A percentile compares a stretch with the other conserved stretches of the same genome.
Conservation (phyloP, 2,888 invertebrate genomes). For the Hyles lineata region DNA sequence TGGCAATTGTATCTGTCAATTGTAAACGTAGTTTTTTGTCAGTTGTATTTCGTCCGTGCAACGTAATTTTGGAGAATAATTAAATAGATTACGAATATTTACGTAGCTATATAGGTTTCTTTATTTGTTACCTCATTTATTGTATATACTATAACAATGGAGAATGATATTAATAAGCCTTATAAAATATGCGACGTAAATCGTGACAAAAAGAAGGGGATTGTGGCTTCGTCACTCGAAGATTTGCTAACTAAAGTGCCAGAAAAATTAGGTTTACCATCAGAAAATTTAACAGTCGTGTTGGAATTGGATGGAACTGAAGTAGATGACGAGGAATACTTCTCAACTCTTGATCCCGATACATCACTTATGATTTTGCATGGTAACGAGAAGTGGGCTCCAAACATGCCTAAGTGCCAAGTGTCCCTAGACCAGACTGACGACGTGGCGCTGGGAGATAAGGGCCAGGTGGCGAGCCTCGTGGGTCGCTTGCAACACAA, state of each 20-base stretch:
- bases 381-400: slow-evolving; percentile 91
- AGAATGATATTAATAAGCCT: slow-evolving; percentile 86
- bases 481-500: slow-evolving; percentile 92
- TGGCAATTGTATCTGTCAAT: slow-evolving; percentile 28
- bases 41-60: slow-evolving; percentile 17
- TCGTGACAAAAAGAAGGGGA: slow-evolving; percentile 92
- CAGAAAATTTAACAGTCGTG: slow-evolving; percentile 90
- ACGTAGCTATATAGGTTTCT: neutral
- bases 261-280: slow-evolving; percentile 88
- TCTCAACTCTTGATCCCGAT: slow-evolving; percentile 94
- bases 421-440: slow-evolving; percentile 86
- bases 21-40: slow-evolving; percentile 21
- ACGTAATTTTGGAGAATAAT: neutral
- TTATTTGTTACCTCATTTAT: neutral
- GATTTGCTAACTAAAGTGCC: slow-evolving; percentile 91
- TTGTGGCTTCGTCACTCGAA: slow-evolving; percentile 91
- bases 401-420: slow-evolving; percentile 86
- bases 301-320: slow-evolving; percentile 97
- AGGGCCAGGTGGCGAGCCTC: slow-evolving; percentile 88
- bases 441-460: slow-evolving; percentile 79
- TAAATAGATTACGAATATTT: neutral
- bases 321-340: slow-evolving; percentile 98
- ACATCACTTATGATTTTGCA: slow-evolving; percentile 93
- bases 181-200: slow-evolving; percentile 92
- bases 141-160: slow-evolving; percentile 68